Evolutionary conservation across 2,113 vertebrate species (phyloP).

Genomic region (Philantomba maxwellii): DNA sequence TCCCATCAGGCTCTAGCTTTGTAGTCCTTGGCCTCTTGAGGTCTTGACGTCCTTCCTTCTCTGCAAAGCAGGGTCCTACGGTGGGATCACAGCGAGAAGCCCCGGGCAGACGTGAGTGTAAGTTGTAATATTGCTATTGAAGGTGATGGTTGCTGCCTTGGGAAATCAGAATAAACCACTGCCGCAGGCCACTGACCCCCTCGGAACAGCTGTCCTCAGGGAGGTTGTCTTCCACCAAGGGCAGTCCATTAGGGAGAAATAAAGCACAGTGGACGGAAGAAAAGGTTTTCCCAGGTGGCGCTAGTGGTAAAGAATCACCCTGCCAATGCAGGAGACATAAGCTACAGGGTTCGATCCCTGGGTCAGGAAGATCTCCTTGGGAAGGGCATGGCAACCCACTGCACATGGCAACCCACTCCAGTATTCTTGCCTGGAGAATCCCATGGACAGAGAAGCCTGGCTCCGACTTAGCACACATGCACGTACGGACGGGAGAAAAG

Average conservation of each 20-base stretch:
- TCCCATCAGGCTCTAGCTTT: not conserved
- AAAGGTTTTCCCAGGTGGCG: not conserved
- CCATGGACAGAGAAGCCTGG: not conserved
- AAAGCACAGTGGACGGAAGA: not conserved
- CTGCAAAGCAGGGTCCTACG: not conserved
- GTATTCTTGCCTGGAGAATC: not conserved
- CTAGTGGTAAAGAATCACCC: not conserved
- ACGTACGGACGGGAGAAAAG: rapidly evolving
- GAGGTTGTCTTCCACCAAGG: not conserved
- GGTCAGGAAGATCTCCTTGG: not conserved
- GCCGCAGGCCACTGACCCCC: not conserved
- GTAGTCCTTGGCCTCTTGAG: not conserved
- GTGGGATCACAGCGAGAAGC: not conserved
- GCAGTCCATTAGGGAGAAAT: not conserved
- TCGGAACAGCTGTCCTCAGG: not conserved
- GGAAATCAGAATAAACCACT: not conserved
- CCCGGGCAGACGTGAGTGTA: too few species aligned
- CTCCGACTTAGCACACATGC: not conserved
- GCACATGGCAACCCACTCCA: not conserved
- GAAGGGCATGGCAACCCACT: not conserved
- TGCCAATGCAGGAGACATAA: not conserved
- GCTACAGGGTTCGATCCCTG: not conserved
- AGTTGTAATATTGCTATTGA: not conserved
- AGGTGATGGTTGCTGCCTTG: not conserved
- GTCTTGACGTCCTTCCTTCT: not conserved